Conservation (phyloP, 2,797 vertebrate genomes). For the Botia almorhae region DNA sequence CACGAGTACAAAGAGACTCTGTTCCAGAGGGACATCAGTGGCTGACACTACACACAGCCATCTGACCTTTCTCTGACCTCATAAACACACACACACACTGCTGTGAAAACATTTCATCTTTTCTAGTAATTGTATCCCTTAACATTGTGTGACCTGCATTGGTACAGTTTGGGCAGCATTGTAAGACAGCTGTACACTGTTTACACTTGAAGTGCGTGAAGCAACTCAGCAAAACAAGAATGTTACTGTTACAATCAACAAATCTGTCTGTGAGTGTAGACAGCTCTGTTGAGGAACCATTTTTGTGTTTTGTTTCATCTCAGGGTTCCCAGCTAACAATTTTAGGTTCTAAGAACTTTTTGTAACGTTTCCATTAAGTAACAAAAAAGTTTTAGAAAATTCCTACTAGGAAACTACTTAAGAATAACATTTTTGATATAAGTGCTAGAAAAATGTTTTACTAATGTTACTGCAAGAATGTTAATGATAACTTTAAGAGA, state of each 20-base stretch:
- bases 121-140: not conserved
- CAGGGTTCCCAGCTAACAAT: too few species aligned
- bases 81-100: slow-evolving; percentile 16
- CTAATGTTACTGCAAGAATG: too few species aligned
- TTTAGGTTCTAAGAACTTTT: too few species aligned
- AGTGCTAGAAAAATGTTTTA: too few species aligned
- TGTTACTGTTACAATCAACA: not conserved
- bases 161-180: not conserved
- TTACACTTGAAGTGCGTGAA: not conserved
- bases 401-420: too few species aligned
- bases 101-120: not conserved
- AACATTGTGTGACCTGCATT: not conserved
- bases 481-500: too few species aligned
- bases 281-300: not conserved
- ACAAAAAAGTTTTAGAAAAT: too few species aligned
- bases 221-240: not conserved
- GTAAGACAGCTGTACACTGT: not conserved
- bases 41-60: slow-evolving; percentile 32
- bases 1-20: slow-evolving; percentile 36
- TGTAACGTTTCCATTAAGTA: too few species aligned
- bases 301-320: too few species aligned
- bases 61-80: slow-evolving; percentile 18
- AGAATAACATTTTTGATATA: too few species aligned
- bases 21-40: slow-evolving; percentile 36
- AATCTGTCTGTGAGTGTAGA: not conserved